A percentile compares a stretch with the other conserved stretches of the same genome.
Evolutionary conservation across 2,113 vertebrate genomes (phyloP).

Genomic region (Tragelaphus buxtoni): DNA sequence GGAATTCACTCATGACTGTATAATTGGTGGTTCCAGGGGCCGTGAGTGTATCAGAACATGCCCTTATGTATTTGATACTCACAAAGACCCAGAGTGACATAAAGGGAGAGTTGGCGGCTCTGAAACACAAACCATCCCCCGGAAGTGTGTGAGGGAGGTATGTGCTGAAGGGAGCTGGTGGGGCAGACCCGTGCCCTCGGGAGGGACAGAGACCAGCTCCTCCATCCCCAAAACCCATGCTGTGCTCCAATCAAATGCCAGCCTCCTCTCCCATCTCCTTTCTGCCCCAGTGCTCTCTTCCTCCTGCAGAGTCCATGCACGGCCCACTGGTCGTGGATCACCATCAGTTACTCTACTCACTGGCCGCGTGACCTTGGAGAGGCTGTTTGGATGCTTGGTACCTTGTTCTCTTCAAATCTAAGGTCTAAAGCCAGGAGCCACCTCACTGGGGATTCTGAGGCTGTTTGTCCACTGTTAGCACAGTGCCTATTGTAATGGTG

Average conservation of each 20-base stretch:
- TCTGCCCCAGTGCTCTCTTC: neutral
- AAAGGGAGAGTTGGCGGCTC: neutral
- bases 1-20: neutral
- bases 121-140: neutral
- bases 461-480: accelerated
- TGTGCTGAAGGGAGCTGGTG: neutral
- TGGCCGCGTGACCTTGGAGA: neutral
- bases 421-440: neutral
- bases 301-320: neutral
- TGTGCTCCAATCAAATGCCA: accelerated
- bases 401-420: neutral
- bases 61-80: neutral
- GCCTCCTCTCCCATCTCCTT: neutral
- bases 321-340: accelerated
- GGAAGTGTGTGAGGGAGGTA: accelerated
- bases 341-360: accelerated
- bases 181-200: accelerated
- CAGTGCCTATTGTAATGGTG: accelerated
- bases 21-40: neutral
- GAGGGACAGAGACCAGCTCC: neutral
- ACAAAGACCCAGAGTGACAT: too few species aligned
- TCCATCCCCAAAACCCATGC: accelerated
- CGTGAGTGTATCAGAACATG: accelerated
- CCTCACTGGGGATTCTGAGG: accelerated
- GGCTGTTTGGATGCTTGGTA: neutral